A percentile compares a stretch with the other conserved stretches of the same genome.
Evolutionary conservation across 2,888 invertebrate genomes (phyloP).

Genomic region (Pycnomerus fuliginosus): DNA sequence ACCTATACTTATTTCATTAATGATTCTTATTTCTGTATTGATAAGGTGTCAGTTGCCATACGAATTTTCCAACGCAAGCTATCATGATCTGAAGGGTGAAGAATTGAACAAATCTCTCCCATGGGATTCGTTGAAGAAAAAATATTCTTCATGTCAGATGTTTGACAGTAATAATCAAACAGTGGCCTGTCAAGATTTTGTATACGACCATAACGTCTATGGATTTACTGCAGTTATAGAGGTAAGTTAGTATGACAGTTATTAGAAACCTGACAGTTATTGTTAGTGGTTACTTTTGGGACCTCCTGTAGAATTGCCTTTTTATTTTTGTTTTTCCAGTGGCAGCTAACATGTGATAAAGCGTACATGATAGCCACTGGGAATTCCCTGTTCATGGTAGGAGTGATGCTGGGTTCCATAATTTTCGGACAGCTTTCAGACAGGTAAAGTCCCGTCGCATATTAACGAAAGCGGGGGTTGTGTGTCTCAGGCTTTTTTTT

Average conservation of each 20-base stretch:
- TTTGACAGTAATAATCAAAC: constrained; percentile 47
- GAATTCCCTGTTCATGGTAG: constrained; percentile 70
- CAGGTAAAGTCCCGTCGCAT: constrained; percentile 50
- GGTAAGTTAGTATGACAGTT: constrained; percentile 51
- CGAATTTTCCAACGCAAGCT: constrained; percentile 57
- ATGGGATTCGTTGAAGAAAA: constrained; percentile 52
- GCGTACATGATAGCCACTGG: constrained; percentile 64
- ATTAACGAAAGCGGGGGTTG: too few species aligned
- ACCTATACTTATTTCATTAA: too few species aligned
- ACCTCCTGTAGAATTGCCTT: background rate
- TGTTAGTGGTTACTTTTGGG: background rate
- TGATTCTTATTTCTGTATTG: too few species aligned
- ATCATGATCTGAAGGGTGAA: constrained; percentile 49
- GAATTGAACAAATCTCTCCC: constrained; percentile 58
- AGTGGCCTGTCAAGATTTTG: constrained; percentile 56
- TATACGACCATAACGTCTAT: constrained; percentile 63
- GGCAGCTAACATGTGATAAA: constrained; percentile 66
- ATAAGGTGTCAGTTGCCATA: constrained; percentile 62
- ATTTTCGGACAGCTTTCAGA: constrained; percentile 72
- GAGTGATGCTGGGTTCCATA: constrained; percentile 71
- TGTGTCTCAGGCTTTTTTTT: too few species aligned
- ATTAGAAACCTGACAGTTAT: background rate
- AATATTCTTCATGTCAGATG: constrained; percentile 58
- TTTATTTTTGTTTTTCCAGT: constrained; percentile 54
- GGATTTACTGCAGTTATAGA: constrained; percentile 66